These are phyloP conservation scores for Pantherophis alleghaniensis DNA, from an alignment of 2,797 vertebrate species.

Conservation along the genomic window DNA sequence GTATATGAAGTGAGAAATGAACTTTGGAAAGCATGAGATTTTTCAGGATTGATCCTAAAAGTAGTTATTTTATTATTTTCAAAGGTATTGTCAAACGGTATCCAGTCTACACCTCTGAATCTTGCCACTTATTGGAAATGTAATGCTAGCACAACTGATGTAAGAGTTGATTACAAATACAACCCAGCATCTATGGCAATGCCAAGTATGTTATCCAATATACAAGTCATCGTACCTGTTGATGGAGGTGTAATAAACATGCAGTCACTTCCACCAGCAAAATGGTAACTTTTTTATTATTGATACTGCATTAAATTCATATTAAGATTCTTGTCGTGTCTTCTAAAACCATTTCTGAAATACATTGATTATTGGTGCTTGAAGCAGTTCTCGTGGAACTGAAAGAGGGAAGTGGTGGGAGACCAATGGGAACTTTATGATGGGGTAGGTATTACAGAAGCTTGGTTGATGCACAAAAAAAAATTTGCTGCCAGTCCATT, in stretches of 20 bases:
- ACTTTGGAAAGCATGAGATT: not conserved
- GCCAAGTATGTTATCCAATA: constrained; percentile 81
- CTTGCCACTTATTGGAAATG: constrained; percentile 98
- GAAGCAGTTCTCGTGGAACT: not conserved
- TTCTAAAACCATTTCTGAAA: constrained; percentile 11
- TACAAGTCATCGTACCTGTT: constrained; percentile 91
- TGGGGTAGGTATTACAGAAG: not conserved
- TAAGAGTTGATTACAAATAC: constrained; percentile 94
- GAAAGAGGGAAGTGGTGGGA: not conserved
- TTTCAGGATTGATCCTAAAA: not conserved
- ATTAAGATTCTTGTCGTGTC: not conserved
- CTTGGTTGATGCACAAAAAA: not conserved
- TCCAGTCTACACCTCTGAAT: constrained; percentile 94
- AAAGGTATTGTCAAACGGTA: constrained; percentile 93
- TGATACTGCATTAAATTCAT: constrained; percentile 10
- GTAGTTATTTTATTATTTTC: constrained; percentile 21
- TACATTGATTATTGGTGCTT: not conserved
- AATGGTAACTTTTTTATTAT: constrained; percentile 79
- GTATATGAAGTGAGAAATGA: not conserved
- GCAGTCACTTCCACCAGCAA: constrained; percentile 90
- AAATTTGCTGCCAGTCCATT: not conserved
- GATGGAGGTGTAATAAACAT: constrained; percentile 90
- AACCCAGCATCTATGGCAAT: constrained; percentile 91
- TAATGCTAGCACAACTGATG: constrained; percentile 82
- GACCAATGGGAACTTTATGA: not conserved